Percentiles rank a stretch among this genome's conserved stretches.
Conservation (phyloP, 2,113 vertebrate species). For the Nannospalax galili region DNA sequence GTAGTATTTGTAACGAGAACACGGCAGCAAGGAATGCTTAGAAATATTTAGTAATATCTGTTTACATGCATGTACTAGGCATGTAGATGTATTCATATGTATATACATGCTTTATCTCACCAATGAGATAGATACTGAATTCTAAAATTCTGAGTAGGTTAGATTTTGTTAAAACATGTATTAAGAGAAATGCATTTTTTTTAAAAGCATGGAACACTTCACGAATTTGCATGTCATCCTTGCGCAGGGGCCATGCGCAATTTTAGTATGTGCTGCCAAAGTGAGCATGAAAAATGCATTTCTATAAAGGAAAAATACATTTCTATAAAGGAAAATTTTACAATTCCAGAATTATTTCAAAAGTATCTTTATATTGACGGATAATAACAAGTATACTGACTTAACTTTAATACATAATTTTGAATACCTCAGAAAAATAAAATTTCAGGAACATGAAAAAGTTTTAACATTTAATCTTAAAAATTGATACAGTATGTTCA, state of each 20-base stretch:
- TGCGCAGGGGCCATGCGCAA: too few species aligned
- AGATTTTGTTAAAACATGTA: too few species aligned
- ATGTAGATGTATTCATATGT: not conserved
- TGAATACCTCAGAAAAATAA: slow-evolving; percentile 33
- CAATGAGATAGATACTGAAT: not conserved
- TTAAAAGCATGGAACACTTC: too few species aligned
- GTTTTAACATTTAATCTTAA: not conserved
- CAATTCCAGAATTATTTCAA: slow-evolving; percentile 17
- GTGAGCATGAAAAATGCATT: too few species aligned
- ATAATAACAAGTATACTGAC: not conserved
- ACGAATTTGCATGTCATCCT: too few species aligned
- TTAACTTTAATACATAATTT: slow-evolving; percentile 25
- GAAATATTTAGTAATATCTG: slow-evolving; percentile 15
- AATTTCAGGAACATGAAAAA: not conserved
- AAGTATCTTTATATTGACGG: not conserved
- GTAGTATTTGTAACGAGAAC: not conserved
- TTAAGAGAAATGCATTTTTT: too few species aligned
- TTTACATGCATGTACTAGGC: not conserved
- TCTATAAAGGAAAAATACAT: too few species aligned
- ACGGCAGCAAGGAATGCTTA: not conserved
- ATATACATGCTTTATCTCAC: not conserved
- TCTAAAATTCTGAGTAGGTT: slow-evolving; percentile 16
- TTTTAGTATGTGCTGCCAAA: too few species aligned
- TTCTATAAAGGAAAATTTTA: slow-evolving; percentile 24
- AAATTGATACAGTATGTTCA: not conserved